Base-by-base conservation (phyloP, 1,140 invertebrate genomes). In the Nilaparvata lugens region DNA sequence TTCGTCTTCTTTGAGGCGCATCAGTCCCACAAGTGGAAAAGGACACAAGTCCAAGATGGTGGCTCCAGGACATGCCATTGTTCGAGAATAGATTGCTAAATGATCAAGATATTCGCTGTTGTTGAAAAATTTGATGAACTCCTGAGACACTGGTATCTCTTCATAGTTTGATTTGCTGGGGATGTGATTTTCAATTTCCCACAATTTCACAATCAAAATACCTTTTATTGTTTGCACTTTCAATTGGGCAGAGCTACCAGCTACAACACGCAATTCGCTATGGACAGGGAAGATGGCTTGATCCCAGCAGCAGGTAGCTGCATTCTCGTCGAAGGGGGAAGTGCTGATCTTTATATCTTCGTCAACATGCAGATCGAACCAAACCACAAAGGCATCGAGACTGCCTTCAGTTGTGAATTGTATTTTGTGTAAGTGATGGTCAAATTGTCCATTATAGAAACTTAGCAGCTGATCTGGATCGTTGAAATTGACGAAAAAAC, bases 341-440 rank as follows among this genome's bases (percentile, higher is more conserved):
- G 79, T 78, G 62, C 74, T 80, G 35, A 89, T 74, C 2, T 69
- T 77, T 23, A 82, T 79, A 43, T 81, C 76, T 16, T 85, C 78
- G 67, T 85, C 81, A n/a, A 91, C 73, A 69, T 84, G 70, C 53
- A 91, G 74, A 68, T 85, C 81, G 73, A 90, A 91, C 84, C 84
- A 89, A 11, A 84, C 76, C 28, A 81, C 79, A 42, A 87, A 71
- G 19, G 79, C 80, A 76, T 87, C 83, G 5, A 87, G 66, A 52
- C 69, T 70, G n/a, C 83, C 83, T 42, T 45, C 16, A n/a, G 25
- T 9, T 19, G 42, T 59, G 18, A 42, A 48, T 11, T 21, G 48
- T 28, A 64, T 16, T 4, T 56, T 38, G 16, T 64, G 23, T 6
- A 11, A 16, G 25, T 61, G 23, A 1, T 28, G 14, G 38, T 61